Conservation (phyloP, 2,113 vertebrate genomes). For the Microtus richardsoni region DNA sequence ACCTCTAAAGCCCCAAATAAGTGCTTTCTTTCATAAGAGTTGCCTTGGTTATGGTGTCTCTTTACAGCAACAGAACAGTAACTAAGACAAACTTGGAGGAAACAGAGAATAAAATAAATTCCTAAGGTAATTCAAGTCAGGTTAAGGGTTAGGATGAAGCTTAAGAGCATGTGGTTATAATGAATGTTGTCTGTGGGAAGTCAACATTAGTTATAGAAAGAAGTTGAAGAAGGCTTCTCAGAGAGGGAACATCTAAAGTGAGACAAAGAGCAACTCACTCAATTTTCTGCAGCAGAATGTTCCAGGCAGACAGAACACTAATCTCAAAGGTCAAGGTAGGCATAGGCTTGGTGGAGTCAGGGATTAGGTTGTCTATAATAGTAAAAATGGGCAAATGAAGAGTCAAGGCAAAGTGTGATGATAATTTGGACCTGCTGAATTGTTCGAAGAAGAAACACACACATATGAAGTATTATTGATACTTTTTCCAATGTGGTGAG, state of each 20-base stretch:
- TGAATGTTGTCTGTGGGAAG: neutral
- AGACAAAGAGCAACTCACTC: neutral
- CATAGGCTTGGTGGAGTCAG: neutral
- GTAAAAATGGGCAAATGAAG: neutral
- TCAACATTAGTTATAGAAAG: neutral
- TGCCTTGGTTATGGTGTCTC: neutral
- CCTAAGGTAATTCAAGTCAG: neutral
- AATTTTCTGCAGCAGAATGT: neutral
- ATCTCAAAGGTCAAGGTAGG: neutral
- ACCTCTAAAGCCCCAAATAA: neutral
- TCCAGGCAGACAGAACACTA: neutral
- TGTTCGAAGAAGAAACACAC: neutral
- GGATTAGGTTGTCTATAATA: neutral
- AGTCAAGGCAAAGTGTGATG: neutral
- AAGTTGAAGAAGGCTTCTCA: neutral
- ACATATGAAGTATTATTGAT: neutral
- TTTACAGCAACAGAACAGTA: neutral
- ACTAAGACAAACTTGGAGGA: neutral
- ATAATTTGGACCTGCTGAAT: neutral
- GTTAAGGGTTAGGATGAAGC: neutral
- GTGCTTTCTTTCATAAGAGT: neutral
- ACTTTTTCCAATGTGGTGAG: neutral
- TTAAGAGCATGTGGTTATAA: neutral
- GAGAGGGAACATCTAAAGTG: neutral
- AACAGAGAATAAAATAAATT: neutral